Evolutionary conservation across 1,140 invertebrate species (phyloP).

Genomic region (Neodiprion lecontei): DNA sequence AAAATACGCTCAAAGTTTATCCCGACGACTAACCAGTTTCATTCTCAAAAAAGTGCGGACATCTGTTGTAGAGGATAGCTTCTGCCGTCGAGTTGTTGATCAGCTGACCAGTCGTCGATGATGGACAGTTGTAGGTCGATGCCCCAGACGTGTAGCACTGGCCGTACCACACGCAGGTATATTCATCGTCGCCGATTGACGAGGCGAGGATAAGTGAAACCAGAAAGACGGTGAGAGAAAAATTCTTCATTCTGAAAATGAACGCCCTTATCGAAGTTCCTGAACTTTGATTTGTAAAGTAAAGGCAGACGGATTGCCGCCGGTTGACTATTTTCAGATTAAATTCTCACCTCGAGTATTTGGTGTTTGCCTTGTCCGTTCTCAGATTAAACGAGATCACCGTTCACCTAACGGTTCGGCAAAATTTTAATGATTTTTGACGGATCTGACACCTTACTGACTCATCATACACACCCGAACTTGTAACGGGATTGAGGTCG

Average conservation of each 20-base stretch:
- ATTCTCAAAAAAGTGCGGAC: constrained; percentile 57
- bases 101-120: constrained; percentile 56
- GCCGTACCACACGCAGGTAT: constrained; percentile 67
- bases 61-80: constrained; percentile 52
- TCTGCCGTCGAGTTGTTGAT: constrained; percentile 48
- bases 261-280: not conserved
- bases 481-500: not conserved
- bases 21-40: constrained; percentile 41
- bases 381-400: too few relatives aligned
- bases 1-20: not conserved
- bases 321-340: too few relatives aligned
- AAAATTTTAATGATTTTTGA: too few relatives aligned
- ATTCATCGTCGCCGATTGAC: constrained; percentile 6
- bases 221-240: not conserved
- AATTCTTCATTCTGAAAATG: not conserved
- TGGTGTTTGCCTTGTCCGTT: too few relatives aligned
- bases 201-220: constrained; percentile 10
- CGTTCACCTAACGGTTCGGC: too few relatives aligned
- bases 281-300: not conserved
- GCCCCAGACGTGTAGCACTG: constrained; percentile 49
- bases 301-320: too few relatives aligned
- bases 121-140: constrained; percentile 56
- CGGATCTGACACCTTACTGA: too few relatives aligned
- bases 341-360: too few relatives aligned
- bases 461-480: too few relatives aligned